phyloP scores from a whole-genome alignment of 2,797 vertebrate genomes.

The Xenentodon cancila region DNA sequence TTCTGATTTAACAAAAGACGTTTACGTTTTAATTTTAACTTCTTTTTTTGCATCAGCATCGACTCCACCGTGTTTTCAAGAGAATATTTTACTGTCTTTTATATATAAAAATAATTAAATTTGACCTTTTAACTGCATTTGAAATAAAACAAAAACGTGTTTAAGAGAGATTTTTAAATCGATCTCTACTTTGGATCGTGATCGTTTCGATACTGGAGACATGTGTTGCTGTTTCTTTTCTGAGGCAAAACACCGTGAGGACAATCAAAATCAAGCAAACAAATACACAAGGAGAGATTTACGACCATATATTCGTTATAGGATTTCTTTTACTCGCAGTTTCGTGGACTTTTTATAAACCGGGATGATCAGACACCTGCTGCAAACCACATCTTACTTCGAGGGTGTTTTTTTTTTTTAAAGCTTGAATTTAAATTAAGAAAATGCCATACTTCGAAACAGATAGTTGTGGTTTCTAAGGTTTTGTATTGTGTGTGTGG shows the following conservation, averaged over 20 bases:
- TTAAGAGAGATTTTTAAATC: too few species aligned
- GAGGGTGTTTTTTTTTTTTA: neutral
- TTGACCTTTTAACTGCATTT: too few species aligned
- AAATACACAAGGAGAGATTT: neutral
- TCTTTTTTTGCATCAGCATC: too few species aligned
- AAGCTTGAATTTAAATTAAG: neutral
- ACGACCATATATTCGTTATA: constrained; percentile 14
- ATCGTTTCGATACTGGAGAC: too few species aligned
- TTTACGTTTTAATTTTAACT: constrained; percentile 2
- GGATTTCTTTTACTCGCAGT: neutral
- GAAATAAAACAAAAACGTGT: too few species aligned
- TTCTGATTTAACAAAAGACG: constrained; percentile 12
- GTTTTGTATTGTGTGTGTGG: neutral
- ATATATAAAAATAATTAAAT: too few species aligned
- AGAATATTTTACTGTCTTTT: too few species aligned
- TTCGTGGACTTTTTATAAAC: constrained; percentile 2
- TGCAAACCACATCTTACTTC: constrained; percentile 8
- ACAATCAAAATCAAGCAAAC: neutral
- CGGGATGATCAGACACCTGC: constrained; percentile 51
- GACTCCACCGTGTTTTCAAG: too few species aligned
- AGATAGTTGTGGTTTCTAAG: neutral
- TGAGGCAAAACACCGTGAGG: constrained; percentile 4
- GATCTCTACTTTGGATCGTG: too few species aligned
- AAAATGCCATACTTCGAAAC: neutral
- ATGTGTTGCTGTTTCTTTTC: constrained; percentile 6